Evolutionary conservation across 64 coral and sea anemone genomes (phyloP).

Genomic region (Pachyseris speciosa): DNA sequence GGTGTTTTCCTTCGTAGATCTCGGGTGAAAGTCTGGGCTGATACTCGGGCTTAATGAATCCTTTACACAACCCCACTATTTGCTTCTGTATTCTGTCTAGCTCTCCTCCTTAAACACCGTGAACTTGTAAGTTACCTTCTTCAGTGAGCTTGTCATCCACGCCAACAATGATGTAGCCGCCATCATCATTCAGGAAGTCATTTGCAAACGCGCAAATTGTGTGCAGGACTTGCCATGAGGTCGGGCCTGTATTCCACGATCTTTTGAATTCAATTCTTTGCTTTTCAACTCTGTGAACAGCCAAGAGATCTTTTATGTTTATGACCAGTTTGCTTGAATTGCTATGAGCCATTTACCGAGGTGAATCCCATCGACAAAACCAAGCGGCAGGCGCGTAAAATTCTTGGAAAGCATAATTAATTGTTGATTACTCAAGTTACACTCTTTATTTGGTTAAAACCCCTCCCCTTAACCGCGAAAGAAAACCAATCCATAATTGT

Average conservation of each 20-base stretch:
- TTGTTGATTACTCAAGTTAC: no score
- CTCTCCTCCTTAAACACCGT: constrained; percentile 4
- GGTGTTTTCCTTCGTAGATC: constrained; percentile 22
- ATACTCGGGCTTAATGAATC: constrained; percentile 26
- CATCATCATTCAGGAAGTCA: constrained; percentile 76
- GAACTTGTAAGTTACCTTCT: not conserved
- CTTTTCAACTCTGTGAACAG: constrained; percentile 55
- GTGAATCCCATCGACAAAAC: no score
- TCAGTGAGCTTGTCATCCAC: constrained; percentile 36
- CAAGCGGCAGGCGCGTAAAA: no score
- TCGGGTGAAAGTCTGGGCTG: constrained; percentile 26
- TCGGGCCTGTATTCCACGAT: constrained; percentile 58
- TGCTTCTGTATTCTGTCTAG: constrained; percentile 42
- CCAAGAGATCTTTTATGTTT: constrained; percentile 31
- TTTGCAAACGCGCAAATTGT: constrained; percentile 82
- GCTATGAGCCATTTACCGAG: not conserved
- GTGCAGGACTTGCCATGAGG: constrained; percentile 64
- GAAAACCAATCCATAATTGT: no score
- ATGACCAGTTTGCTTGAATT: constrained; percentile 39
- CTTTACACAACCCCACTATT: constrained; percentile 42
- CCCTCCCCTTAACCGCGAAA: no score
- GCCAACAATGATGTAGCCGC: constrained; percentile 76
- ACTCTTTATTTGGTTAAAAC: no score
- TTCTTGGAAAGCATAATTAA: no score
- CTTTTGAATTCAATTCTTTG: constrained; percentile 78